Base-by-base conservation (phyloP, 1,140 invertebrate genomes). In the Augochlora pura region DNA sequence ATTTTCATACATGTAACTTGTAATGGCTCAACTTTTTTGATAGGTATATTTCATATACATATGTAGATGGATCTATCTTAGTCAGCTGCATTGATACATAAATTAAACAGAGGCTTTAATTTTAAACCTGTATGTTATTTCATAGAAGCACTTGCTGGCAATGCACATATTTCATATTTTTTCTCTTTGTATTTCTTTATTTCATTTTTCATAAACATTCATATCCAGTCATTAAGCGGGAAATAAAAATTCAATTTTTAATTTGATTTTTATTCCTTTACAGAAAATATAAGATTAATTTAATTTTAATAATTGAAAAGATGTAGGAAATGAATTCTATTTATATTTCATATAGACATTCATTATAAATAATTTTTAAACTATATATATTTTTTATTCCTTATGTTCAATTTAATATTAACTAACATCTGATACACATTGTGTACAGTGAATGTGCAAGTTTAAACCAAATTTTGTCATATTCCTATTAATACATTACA, bases 81-180 rank as follows among this genome's bases (percentile, higher is more conserved):
- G 46, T 25, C 57, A 32, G 52, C 52, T 12, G 62, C 38, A 64
- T 5, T 32, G 38, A 64, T 42, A 16, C 57, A 49, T 2, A 32
- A 63, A 59, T 80, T 76, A 63, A 67, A 12, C 42, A 54, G 21
- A 67, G 16, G 63, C 54, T 76, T 76, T 63, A 57, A 75, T 85
- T 72, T 79, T 70, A 68, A 52, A 32, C n/a, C 27, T 80, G 88
- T 69, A 85, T 86, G 88, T 89, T 90, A 86, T 86, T 89, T 69
- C 88, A 77, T 91, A 91, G 88, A 90, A 82, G 87, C 91, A 92
- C 91, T 87, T 87, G 91, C 92, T 88, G 84, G 91, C 91, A 90
- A 90, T 92, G 91, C 92, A 92, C 91, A 82, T 60, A 60, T 86
- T 85, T 66, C 62, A 83, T 86, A 83, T 89, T 84, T 82, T 52